phyloP scores from a whole-genome alignment of 2,113 vertebrate species.

The Burhinus oedicnemus region DNA sequence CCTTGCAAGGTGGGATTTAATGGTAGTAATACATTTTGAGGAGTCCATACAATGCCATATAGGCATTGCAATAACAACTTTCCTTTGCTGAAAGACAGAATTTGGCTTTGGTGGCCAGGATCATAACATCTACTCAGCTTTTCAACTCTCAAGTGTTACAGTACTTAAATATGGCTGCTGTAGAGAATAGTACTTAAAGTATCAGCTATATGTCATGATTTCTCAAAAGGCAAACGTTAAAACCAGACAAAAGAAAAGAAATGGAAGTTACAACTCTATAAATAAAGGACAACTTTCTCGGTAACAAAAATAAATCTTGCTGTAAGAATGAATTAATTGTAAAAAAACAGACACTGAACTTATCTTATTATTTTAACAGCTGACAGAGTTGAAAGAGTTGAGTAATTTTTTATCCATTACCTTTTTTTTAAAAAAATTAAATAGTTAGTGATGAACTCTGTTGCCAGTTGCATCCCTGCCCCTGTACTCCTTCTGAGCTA shows the following conservation, averaged over 20 bases:
- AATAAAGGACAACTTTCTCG: neutral
- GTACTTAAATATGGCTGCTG: slow-evolving; percentile 49
- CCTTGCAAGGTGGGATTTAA: neutral
- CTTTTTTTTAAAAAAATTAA: slow-evolving; percentile 31
- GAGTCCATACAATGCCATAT: too few species aligned
- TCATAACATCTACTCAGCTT: slow-evolving; percentile 41
- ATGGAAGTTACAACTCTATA: neutral
- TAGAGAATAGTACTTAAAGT: slow-evolving; percentile 23
- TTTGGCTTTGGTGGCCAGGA: slow-evolving; percentile 41
- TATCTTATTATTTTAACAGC: neutral
- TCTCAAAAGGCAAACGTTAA: slow-evolving; percentile 60
- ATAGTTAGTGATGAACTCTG: slow-evolving; percentile 76
- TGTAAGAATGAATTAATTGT: neutral
- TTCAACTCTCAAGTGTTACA: slow-evolving; percentile 43
- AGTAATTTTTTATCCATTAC: slow-evolving; percentile 58
- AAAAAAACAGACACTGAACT: neutral
- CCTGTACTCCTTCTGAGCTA: slow-evolving; percentile 77
- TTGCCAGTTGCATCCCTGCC: slow-evolving; percentile 74
- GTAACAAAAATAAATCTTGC: neutral
- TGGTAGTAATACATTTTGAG: neutral
- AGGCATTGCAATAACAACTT: slow-evolving; percentile 15
- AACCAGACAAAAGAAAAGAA: slow-evolving; percentile 44
- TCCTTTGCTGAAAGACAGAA: slow-evolving; percentile 41
- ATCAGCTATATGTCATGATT: slow-evolving; percentile 1
- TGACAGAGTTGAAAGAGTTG: slow-evolving; percentile 16